These are phyloP conservation scores for Nothocercus nigrocapillus DNA, from an alignment of 2,113 vertebrate species.

Conservation along the genomic window DNA sequence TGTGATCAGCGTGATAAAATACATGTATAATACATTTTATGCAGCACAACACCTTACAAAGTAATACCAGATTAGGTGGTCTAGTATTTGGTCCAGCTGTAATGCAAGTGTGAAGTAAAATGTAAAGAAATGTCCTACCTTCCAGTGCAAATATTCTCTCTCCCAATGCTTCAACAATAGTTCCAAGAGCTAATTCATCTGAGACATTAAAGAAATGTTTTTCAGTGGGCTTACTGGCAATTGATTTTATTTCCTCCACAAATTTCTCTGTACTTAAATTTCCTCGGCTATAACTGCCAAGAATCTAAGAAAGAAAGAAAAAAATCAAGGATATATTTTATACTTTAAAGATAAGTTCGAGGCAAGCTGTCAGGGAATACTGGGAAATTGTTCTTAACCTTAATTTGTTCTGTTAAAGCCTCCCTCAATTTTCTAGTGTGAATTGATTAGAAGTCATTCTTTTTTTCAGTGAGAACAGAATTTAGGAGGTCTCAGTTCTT, in stretches of 20 bases:
- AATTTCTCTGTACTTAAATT: conserved; percentile 89
- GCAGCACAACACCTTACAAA: not conserved
- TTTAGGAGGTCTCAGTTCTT: not conserved
- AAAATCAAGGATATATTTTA: conserved; percentile 5
- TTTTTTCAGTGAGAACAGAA: not conserved
- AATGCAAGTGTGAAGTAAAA: not conserved
- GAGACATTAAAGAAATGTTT: conserved; percentile 99
- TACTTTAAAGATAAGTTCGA: not conserved
- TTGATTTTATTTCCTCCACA: conserved; percentile 90
- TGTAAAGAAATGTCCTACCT: conserved; percentile 79
- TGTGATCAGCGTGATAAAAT: not conserved
- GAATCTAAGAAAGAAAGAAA: conserved; percentile 80
- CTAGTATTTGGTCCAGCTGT: not conserved
- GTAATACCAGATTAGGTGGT: not conserved
- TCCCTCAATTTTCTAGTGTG: not conserved
- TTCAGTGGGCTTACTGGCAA: conserved; percentile 86
- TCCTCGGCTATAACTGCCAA: conserved; percentile 92
- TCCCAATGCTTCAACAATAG: conserved; percentile 90
- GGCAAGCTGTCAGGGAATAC: not conserved
- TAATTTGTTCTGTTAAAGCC: not conserved
- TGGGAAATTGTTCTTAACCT: not conserved
- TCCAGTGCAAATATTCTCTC: conserved; percentile 95
- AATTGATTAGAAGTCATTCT: not conserved
- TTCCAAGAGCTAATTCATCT: conserved; percentile 89
- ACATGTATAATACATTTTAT: not conserved